Base-by-base conservation (phyloP, 2,113 vertebrate genomes). In the Cyanoderma ruficeps region DNA sequence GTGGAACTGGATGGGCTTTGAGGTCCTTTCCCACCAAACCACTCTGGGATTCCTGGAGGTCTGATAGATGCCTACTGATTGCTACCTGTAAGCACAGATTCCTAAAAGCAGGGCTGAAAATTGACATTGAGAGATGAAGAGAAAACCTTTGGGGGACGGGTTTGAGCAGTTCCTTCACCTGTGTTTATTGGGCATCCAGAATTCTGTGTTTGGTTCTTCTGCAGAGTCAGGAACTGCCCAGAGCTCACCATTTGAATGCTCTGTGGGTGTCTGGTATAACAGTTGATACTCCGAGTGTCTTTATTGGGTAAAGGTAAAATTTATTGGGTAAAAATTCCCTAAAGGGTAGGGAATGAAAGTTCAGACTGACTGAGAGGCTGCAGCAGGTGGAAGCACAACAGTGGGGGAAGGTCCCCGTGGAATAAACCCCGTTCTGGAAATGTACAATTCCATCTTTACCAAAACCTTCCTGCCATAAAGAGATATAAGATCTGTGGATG, bases 1-100 rank as follows among this genome's bases (percentile, higher is more conserved):
- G 33, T 44, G 27, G 33, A 0, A 15, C 4, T 5, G 37, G n/a
- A 0, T 42, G 63, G 0, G 7, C 5, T 55, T 31, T 56, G 12
- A 25, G 55, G 6, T 35, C 35, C 17, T 18, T 31, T 27, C 70
- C 49, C 2, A 49, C 25, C 41, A 76, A 55, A 61, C 41, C 79
- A 27, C 4, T 9, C 31, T 56, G 67, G 2, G 18, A 12, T 23
- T 64, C 42, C 15, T 39, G 28, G 30, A 37, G 35, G 14, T 3
- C 56, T 84, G 7, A 24, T 11, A 11, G 35, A 23, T 57, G 7
- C 49, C 31, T 23, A 0, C 24, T 47, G 14, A 52, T 53, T 23
- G 35, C 33, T 75, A 0, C 37, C n/a, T 76, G 37, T 56, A n/a
- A 63, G 55, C 70, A 39, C 10, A 64, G 68, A 13, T 78, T 84